Evolutionary conservation across 2,797 vertebrate genomes (phyloP), one percentile per base, ranked within the genome.

Genomic region (Agapornis canus): DNA sequence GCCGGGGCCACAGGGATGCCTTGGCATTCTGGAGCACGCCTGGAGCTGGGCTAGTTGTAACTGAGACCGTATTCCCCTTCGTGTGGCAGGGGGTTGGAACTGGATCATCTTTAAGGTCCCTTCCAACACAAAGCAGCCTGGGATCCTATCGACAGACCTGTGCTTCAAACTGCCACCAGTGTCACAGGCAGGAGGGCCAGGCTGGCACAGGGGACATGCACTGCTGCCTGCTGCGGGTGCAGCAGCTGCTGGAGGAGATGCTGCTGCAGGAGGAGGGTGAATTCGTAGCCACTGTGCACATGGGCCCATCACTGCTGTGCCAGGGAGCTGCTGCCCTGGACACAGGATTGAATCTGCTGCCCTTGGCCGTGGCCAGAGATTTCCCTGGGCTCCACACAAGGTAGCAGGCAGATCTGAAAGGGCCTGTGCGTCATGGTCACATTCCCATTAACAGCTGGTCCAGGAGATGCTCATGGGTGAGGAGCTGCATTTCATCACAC

Each of bases 51-150:
- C 60, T 47, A 11, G 60, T 23, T 15, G 39, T 2, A 16, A 56
- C 26, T 0, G 26, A 25, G n/a, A 7, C 49, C 1, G 0, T 1
- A 0, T 22, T 54, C 7, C 43, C 18, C 11, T 27, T 61, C 42
- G 13, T 22, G 2, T 35, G n/a, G 54, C n/a, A 35, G 54, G 2
- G 13, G n/a, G 22, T 35, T 35, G n/a, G 54, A 57, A 16, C n/a
- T 23, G 22, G 32, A 16, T 57, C n/a, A 25, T 23, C 54, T 25
- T 57, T 35, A 35, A 57, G 14, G 54, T 57, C 54, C 10, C 21
- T 35, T 57, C 54, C n/a, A 23, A 25, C 23, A 9, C 21, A 35
- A 35, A 57, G 22, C 54, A 57, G 21, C 10, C n/a, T 56, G n/a
- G n/a, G n/a, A 56, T 32, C 32, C n/a, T 56, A 56, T 32, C 3